Evolutionary conservation across 2,113 vertebrate genomes (phyloP), one percentile per base, ranked within the genome.

Genomic region (Sceloporus tristichus): DNA sequence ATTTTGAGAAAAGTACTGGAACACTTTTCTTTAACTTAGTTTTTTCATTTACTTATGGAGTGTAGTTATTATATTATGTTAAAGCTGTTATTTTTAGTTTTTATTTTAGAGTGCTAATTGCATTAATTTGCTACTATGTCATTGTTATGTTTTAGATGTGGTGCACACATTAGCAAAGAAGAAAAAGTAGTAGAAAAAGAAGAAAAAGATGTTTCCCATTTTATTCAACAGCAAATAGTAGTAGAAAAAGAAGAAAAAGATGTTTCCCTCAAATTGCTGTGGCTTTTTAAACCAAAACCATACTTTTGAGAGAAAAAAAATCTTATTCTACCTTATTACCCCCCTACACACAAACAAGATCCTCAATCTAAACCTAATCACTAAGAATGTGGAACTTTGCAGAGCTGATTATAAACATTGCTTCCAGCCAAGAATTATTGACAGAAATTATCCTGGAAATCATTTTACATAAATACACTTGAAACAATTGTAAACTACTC

Each of bases 391-490:
- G 29, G 34, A 65, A 4, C 0, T 42, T 3, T 29, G 7, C 80
- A 65, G 82, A 74, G 3, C 2, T 34, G 53, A 70, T 59, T 25
- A 14, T n/a, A 78, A 54, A 87, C 13, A 83, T 10, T 79, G 3
- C 13, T 82, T 65, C 0, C 74, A 11, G 34, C 59, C 34, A 79
- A 88, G 27, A 82, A 75, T 42, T 80, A 90, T 3, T 38, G 87
- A 42, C 27, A 80, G 4, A 86, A 42, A 40, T 38, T 27, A 70
- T 56, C 85, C 81, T 59, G 34, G 90, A 91, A 86, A 75, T 18
- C 18, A 1, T 66, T 84, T 87, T 71, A 75, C 77, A 8, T 38
- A 74, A 66, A 91, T 25, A 78, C 9, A 38, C 23, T 0, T 6
- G 68, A 62, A 40, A 74, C 68, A 79, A 54, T 0, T n/a, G 0